These are phyloP conservation scores for Antitype chi DNA, from an alignment of 2,888 invertebrate genomes.

Conservation along the genomic window DNA sequence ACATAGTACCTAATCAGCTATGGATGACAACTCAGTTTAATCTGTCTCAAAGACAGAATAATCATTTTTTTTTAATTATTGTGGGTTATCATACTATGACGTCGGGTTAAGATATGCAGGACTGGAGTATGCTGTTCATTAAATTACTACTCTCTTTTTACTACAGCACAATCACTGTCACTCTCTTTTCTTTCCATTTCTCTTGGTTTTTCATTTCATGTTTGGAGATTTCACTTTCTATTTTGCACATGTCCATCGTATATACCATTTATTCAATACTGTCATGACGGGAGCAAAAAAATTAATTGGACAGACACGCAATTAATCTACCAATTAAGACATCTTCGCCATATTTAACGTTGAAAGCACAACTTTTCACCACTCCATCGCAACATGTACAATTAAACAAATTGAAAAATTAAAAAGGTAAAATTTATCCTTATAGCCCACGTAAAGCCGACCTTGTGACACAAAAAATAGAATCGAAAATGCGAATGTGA, in stretches of 20 bases:
- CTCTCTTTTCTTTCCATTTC: not conserved
- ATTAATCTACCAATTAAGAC: constrained; percentile 31
- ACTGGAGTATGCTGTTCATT: not conserved
- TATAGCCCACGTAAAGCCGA: constrained; percentile 51
- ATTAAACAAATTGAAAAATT: constrained; percentile 80
- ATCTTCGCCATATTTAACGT: constrained; percentile 35
- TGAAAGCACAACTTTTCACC: constrained; percentile 69
- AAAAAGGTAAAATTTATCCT: constrained; percentile 76
- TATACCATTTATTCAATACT: not conserved
- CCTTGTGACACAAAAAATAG: constrained; percentile 68
- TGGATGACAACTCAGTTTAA: not conserved
- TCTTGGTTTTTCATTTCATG: no score
- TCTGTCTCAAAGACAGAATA: not conserved
- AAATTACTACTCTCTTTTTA: not conserved
- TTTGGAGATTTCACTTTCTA: not conserved
- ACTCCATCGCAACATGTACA: constrained; percentile 64
- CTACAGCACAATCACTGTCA: no score
- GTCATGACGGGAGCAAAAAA: not conserved
- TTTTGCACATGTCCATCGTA: not conserved
- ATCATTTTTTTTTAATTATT: not conserved
- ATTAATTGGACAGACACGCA: constrained; percentile 23
- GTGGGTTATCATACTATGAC: not conserved
- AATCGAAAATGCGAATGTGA: constrained; percentile 72
- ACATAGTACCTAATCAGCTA: not conserved
- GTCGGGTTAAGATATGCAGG: not conserved